Evolutionary conservation across 2,888 invertebrate species (phyloP).

Genomic region (Drosophila paranaensis): DNA sequence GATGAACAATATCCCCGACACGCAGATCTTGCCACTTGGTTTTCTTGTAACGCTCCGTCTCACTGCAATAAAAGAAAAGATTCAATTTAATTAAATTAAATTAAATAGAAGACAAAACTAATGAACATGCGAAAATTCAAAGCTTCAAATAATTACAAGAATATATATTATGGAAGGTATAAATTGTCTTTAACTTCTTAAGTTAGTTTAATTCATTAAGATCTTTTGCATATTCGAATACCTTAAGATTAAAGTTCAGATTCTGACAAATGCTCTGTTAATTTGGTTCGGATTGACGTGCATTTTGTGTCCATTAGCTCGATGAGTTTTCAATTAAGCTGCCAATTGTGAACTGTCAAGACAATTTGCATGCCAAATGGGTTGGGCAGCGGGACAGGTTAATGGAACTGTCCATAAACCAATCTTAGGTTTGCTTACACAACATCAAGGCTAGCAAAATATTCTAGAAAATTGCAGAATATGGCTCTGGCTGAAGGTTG

Average conservation of each 20-base stretch:
- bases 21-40: slow-evolving; percentile 95
- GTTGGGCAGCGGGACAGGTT: slow-evolving; percentile 13
- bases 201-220: not conserved
- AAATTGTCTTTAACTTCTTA: not conserved
- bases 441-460: slow-evolving; percentile 43
- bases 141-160: not conserved
- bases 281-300: not conserved
- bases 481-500: slow-evolving; percentile 29
- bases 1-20: slow-evolving; percentile 97
- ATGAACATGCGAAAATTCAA: not conserved
- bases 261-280: not conserved
- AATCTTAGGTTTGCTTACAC: slow-evolving; percentile 32
- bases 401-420: slow-evolving; percentile 11
- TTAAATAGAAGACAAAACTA: not conserved
- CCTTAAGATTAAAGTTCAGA: not conserved
- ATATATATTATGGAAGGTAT: not conserved
- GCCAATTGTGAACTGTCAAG: slow-evolving; percentile 44
- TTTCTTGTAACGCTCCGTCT: slow-evolving; percentile 92
- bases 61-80: slow-evolving; percentile 85
- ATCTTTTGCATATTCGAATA: not conserved
- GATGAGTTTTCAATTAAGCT: slow-evolving; percentile 37
- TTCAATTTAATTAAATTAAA: too few relatives aligned
- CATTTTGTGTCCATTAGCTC: slow-evolving; percentile 8
- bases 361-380: slow-evolving; percentile 50
- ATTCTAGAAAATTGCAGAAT: slow-evolving; percentile 48